These are phyloP conservation scores for Fratercula arctica DNA, from an alignment of 2,797 vertebrate genomes.

Conservation along the genomic window DNA sequence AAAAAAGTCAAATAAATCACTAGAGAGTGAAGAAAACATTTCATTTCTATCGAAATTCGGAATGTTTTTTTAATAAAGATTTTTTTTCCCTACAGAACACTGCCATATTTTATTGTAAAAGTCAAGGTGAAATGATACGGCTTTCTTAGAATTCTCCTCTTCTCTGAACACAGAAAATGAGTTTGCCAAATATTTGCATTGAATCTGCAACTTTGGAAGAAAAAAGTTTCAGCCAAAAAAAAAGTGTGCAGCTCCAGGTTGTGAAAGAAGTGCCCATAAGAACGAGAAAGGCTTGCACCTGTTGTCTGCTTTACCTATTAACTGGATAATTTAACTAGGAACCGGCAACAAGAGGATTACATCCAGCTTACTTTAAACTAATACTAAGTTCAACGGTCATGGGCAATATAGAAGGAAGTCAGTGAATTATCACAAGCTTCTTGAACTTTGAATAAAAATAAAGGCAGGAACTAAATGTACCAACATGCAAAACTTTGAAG, in stretches of 20 bases:
- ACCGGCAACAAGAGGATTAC: background rate
- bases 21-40: background rate
- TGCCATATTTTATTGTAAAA: background rate
- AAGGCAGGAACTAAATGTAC: background rate
- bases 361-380: background rate
- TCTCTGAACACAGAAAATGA: background rate
- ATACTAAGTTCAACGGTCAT: background rate
- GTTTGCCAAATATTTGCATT: background rate
- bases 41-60: background rate
- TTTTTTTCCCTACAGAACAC: background rate
- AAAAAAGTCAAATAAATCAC: background rate
- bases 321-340: background rate
- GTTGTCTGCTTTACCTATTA: background rate
- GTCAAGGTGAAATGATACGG: background rate
- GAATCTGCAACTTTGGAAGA: background rate
- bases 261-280: background rate
- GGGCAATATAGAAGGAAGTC: background rate
- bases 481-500: background rate
- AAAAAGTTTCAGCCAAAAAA: background rate
- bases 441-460: conserved; percentile 10
- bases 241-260: background rate
- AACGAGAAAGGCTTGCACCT: background rate
- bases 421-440: background rate
- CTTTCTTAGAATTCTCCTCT: background rate
- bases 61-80: background rate